Evolutionary conservation across 2,888 invertebrate species (phyloP), one percentile per base, ranked within the genome.

Genomic region (Heteromurus nitidus): DNA sequence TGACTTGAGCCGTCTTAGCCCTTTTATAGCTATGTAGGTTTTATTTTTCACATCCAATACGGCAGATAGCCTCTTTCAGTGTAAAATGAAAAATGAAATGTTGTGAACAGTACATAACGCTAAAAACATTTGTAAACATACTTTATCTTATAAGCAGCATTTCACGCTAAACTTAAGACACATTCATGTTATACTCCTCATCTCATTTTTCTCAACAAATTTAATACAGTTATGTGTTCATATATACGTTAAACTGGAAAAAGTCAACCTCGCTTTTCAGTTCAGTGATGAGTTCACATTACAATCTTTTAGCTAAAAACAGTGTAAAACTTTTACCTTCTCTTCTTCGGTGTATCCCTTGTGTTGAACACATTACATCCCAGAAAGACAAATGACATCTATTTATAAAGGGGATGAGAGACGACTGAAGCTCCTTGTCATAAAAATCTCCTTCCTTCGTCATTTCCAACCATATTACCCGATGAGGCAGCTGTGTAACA

Each of bases 71-170:
- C 55, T 69, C 53, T 69, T 69, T 62, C 30, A 31, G 58, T 69
- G 62, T 62, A 77, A 77, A 77, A 77, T 77, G 77, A 77, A 77
- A 62, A 77, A 77, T 62, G 62, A 77, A 77, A 77, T 69, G 69
- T 65, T 74, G 65, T 65, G 55, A 74, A 36, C 47, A 69, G 53
- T 62, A 24, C 31, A 36, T n/a, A 20, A 62, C 58, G 18, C 2
- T 20, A 62, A 62, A 22, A n/a, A 58, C n/a, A 50, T 50, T n/a
- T 50, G 18, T 18, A 50, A n/a, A n/a, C n/a, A n/a, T n/a, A n/a
- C n/a, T n/a, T n/a, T n/a, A n/a, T n/a, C n/a, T n/a, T n/a, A n/a
- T n/a, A n/a, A n/a, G n/a, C n/a, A n/a, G n/a, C n/a, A n/a, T n/a
- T n/a, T n/a, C n/a, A n/a, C n/a, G n/a, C n/a, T n/a, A n/a, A n/a